These are phyloP conservation scores for Pentalonia nigronervosa DNA, from an alignment of 1,140 invertebrate genomes.

Conservation along the genomic window DNA sequence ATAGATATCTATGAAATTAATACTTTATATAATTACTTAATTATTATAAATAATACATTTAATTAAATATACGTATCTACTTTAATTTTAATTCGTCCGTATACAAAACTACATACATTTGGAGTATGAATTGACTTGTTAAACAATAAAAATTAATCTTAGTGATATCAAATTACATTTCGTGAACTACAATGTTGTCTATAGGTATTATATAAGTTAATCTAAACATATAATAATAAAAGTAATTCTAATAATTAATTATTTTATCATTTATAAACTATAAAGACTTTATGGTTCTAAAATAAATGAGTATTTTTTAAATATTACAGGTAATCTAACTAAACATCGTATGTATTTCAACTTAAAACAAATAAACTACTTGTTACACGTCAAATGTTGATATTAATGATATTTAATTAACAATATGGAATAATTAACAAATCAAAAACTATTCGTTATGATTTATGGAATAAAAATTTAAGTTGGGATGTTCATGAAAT, in stretches of 20 bases:
- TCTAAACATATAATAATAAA: neutral
- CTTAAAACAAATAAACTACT: neutral
- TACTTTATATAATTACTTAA: neutral
- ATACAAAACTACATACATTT: neutral
- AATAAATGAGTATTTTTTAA: neutral
- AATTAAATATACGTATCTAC: neutral
- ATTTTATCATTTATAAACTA: neutral
- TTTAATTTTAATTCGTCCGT: neutral
- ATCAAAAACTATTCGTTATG: neutral
- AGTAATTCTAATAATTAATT: neutral
- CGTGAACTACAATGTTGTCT: neutral
- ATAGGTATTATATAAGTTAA: neutral
- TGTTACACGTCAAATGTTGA: neutral
- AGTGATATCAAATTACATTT: neutral
- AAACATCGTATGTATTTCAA: neutral
- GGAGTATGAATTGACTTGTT: neutral
- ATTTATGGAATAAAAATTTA: constrained; percentile 21
- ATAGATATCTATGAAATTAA: neutral
- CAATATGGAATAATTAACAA: neutral
- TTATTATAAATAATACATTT: neutral
- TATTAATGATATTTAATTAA: neutral
- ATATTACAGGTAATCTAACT: neutral
- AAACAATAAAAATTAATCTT: neutral
- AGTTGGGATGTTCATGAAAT: neutral
- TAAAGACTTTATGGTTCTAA: neutral